These are phyloP conservation scores for Sphaeramia orbicularis DNA, from an alignment of 2,797 vertebrate genomes.

Conservation along the genomic window DNA sequence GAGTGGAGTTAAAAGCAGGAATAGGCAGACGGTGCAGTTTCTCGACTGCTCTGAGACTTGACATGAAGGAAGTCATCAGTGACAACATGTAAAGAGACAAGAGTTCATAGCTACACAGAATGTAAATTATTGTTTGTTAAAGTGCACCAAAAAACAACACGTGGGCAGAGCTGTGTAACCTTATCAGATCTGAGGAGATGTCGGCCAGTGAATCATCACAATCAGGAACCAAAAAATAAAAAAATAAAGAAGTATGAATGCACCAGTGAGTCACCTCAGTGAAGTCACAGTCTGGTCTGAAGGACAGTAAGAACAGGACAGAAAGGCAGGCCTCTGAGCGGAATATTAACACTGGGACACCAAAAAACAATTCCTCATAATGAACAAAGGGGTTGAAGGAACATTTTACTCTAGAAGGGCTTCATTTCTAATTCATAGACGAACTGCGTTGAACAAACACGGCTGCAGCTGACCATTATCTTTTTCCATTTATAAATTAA, in stretches of 20 bases:
- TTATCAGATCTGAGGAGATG: constrained; percentile 11
- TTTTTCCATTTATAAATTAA: too few species aligned
- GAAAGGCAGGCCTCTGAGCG: neutral
- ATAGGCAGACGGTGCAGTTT: neutral
- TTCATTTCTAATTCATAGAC: too few species aligned
- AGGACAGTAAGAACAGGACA: neutral
- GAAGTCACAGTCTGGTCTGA: constrained; percentile 1
- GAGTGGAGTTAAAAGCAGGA: constrained; percentile 39
- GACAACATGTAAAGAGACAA: neutral
- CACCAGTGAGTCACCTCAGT: constrained; percentile 2
- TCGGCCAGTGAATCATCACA: constrained; percentile 19
- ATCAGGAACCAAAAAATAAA: neutral
- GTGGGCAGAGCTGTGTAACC: constrained; percentile 1
- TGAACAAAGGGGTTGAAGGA: too few species aligned
- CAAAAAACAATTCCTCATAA: too few species aligned
- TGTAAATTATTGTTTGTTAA: neutral
- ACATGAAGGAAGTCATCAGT: constrained; percentile 13
- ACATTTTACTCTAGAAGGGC: too few species aligned
- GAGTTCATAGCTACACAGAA: neutral
- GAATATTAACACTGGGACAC: neutral
- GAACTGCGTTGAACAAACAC: too few species aligned
- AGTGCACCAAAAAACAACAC: too few species aligned
- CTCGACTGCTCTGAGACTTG: neutral
- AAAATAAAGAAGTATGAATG: neutral
- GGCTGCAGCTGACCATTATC: too few species aligned